Conservation (phyloP, 2,888 invertebrate species). For the Lamellibrachia satsuma region DNA sequence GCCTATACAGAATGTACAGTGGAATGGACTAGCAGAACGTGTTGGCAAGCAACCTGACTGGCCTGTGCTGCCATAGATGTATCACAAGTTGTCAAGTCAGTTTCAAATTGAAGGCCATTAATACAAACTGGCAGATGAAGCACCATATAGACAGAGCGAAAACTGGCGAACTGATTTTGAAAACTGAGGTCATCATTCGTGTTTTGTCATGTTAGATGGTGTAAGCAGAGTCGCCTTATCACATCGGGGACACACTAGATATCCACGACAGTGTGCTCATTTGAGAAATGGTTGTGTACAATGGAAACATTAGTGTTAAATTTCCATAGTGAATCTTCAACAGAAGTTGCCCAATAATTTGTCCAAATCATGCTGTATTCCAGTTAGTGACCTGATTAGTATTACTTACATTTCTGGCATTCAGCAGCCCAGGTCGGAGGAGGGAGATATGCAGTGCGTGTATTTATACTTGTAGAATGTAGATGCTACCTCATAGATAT, state of each 20-base stretch:
- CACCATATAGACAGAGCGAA: background rate
- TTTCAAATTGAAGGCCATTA: background rate
- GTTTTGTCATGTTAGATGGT: too few relatives aligned
- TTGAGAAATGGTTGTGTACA: background rate
- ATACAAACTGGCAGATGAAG: background rate
- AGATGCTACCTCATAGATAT: slow-evolving; percentile 3
- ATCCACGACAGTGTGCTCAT: background rate
- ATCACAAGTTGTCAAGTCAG: background rate
- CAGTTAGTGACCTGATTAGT: background rate
- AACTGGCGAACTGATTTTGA: background rate
- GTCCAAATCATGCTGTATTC: background rate
- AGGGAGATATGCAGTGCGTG: background rate
- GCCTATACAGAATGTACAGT: background rate
- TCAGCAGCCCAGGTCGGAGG: background rate
- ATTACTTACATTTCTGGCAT: background rate
- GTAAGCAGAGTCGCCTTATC: background rate
- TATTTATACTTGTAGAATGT: slow-evolving; percentile 13
- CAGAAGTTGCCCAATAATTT: background rate
- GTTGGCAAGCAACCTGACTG: background rate
- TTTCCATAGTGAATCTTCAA: background rate
- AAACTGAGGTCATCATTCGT: background rate
- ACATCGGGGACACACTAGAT: background rate
- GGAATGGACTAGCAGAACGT: background rate
- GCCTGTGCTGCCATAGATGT: background rate
- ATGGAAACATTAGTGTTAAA: background rate